A percentile compares a stretch with the other conserved stretches of the same genome.
Conservation (phyloP, 1,140 invertebrate species). For the Cydia splendana region DNA sequence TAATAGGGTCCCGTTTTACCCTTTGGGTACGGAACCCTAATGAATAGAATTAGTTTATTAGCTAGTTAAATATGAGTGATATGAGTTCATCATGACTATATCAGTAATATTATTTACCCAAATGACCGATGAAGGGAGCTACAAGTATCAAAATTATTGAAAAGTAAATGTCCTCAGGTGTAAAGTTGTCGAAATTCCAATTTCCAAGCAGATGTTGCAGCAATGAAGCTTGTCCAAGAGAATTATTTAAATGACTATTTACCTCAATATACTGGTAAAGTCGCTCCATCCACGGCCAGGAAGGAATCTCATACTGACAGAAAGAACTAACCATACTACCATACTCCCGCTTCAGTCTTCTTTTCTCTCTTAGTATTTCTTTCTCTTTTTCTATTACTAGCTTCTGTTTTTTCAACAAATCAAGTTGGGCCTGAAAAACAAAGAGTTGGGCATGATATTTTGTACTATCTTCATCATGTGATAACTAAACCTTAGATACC, state of each 20-base stretch:
- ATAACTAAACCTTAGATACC: too few relatives aligned
- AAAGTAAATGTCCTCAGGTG: background rate
- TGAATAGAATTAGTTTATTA: too few relatives aligned
- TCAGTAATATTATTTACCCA: too few relatives aligned
- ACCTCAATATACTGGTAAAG: background rate
- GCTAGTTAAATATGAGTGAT: too few relatives aligned
- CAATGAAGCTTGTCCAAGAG: background rate
- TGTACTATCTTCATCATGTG: too few relatives aligned
- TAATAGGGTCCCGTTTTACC: too few relatives aligned
- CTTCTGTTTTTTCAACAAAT: background rate
- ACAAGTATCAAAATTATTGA: background rate
- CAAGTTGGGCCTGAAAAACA: background rate
- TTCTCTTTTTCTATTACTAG: background rate
- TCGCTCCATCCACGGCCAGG: background rate
- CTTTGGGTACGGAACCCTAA: too few relatives aligned
- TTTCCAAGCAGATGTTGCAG: background rate
- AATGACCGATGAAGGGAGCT: too few relatives aligned
- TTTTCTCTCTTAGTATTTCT: background rate
- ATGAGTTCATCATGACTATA: too few relatives aligned
- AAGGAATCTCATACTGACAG: background rate
- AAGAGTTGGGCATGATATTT: too few relatives aligned
- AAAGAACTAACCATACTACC: conserved; percentile 8
- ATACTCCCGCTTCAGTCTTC: background rate
- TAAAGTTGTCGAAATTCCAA: background rate
- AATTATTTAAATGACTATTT: background rate